Conservation (phyloP, 2,888 invertebrate species). For the Calameuta pallipes region DNA sequence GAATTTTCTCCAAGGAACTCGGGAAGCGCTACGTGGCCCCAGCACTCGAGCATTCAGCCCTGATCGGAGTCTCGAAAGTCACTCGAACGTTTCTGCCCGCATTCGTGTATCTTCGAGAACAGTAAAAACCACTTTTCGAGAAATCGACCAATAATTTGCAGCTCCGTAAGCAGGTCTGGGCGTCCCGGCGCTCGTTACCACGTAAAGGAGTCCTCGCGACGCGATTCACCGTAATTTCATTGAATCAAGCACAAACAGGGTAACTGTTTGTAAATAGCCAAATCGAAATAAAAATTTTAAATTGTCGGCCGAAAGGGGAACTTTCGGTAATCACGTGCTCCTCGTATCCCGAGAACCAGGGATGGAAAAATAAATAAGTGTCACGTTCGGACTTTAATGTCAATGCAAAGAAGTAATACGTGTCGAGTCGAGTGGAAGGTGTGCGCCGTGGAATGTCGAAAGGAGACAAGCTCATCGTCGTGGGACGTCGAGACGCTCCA, state of each 20-base stretch:
- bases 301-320: background rate
- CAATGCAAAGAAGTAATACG: slow-evolving; percentile 60
- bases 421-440: slow-evolving; percentile 57
- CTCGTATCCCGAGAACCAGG: background rate
- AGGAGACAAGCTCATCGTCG: background rate
- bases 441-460: slow-evolving; percentile 55
- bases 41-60: background rate
- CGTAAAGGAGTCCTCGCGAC: no score
- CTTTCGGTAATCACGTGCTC: background rate
- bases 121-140: background rate
- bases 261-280: background rate
- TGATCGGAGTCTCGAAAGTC: background rate
- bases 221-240: background rate
- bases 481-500: background rate
- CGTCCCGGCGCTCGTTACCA: background rate
- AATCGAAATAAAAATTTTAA: background rate
- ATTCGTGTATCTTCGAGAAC: background rate
- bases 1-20: background rate
- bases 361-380: background rate
- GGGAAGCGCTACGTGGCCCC: background rate
- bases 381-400: slow-evolving; percentile 34
- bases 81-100: background rate
- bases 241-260: background rate
- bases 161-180: background rate
- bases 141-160: background rate